phyloP scores from a whole-genome alignment of 2,888 invertebrate species.

The Megamerina dolium region DNA sequence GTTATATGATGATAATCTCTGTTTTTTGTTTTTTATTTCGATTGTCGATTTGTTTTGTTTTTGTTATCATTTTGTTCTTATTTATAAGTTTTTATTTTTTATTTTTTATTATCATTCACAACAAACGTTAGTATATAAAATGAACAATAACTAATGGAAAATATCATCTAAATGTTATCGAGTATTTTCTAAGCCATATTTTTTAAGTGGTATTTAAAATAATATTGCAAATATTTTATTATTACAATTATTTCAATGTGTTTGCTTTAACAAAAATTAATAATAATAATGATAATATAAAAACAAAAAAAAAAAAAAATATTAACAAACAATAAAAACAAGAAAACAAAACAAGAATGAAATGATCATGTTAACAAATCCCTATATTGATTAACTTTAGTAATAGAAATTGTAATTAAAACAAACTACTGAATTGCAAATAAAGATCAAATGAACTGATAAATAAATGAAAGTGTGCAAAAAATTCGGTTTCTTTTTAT shows the following conservation, averaged over 20 bases:
- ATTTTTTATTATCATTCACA: too few relatives aligned
- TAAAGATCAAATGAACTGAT: constrained; percentile 29
- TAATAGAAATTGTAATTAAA: constrained; percentile 26
- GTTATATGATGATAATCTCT: too few relatives aligned
- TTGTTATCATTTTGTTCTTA: too few relatives aligned
- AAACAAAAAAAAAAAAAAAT: constrained; percentile 10
- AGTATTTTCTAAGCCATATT: constrained; percentile 17
- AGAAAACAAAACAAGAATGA: constrained; percentile 8
- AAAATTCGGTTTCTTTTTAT: too few relatives aligned
- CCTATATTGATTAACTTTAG: constrained; percentile 26
- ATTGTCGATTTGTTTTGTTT: too few relatives aligned
- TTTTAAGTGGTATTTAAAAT: constrained; percentile 12
- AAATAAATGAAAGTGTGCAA: constrained; percentile 23
- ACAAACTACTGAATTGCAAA: constrained; percentile 25
- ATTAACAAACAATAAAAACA: constrained; percentile 8
- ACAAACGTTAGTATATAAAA: too few relatives aligned
- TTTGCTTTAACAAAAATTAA: constrained; percentile 8
- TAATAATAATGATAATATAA: constrained; percentile 9
- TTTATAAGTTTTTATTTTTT: too few relatives aligned
- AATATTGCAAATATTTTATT: constrained; percentile 2
- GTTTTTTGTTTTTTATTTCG: too few relatives aligned
- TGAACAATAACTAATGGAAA: too few relatives aligned
- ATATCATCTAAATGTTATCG: constrained; percentile 1
- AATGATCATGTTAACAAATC: constrained; percentile 15
- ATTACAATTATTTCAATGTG: constrained; percentile 1